phyloP scores from a whole-genome alignment of 2,797 vertebrate species.

The Bradypodion pumilum region DNA sequence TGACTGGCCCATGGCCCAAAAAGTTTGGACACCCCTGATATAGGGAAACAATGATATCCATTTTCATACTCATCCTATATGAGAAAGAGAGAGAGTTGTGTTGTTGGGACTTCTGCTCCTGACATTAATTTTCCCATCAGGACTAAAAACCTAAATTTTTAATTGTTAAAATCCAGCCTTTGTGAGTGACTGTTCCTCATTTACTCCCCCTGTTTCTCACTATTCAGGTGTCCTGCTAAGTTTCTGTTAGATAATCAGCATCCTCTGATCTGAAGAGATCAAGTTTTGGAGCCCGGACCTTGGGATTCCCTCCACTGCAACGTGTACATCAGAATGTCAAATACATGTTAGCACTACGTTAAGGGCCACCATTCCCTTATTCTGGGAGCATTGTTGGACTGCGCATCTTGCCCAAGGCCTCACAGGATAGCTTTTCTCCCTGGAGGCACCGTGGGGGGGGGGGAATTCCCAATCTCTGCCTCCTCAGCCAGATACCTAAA shows the following conservation, averaged over 20 bases:
- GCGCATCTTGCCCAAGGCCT: no score
- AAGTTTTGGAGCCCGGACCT: background rate
- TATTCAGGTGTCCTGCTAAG: background rate
- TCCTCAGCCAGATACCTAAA: no score
- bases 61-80: background rate
- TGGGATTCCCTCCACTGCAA: background rate
- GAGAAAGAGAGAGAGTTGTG: no score
- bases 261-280: background rate
- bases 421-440: no score
- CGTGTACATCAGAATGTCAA: no score
- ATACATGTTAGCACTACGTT: no score
- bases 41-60: background rate
- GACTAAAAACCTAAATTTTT: background rate
- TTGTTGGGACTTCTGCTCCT: background rate
- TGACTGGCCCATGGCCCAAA: no score
- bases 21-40: no score
- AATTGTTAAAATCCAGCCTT: background rate
- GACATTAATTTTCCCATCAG: background rate
- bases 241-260: background rate
- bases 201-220: background rate
- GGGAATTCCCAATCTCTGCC: no score
- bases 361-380: no score
- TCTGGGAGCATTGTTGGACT: no score
- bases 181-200: background rate
- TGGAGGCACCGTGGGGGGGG: no score